A percentile compares a stretch with the other conserved stretches of the same genome.
Conservation (phyloP, 2,113 vertebrate genomes). For the Mixornis gularis region DNA sequence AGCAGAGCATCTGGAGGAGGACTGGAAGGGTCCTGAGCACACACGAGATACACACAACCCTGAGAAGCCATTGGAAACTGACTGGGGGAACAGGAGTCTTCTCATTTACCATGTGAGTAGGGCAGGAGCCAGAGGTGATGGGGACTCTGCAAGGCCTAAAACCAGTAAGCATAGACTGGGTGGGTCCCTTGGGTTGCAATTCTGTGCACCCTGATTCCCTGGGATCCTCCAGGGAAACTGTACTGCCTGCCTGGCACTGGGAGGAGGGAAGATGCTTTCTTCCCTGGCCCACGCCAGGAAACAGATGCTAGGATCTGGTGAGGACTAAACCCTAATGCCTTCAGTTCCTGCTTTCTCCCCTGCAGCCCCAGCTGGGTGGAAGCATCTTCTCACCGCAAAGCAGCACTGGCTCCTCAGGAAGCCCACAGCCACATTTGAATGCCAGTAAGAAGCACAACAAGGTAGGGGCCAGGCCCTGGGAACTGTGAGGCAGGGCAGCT, state of each 20-base stretch:
- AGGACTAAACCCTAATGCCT: not conserved
- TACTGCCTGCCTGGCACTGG: not conserved
- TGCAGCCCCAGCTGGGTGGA: conserved; percentile 43
- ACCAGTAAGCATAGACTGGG: not conserved
- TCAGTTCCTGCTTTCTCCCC: conserved; percentile 24
- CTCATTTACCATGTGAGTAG: conserved; percentile 41
- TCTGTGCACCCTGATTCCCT: not conserved
- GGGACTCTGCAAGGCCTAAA: not conserved
- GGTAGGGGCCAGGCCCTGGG: not conserved
- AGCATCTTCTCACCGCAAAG: not conserved
- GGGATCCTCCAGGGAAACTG: not conserved
- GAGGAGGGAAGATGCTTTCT: not conserved
- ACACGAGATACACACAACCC: not conserved
- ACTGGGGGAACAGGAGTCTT: conserved; percentile 1
- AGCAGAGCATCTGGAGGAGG: not conserved
- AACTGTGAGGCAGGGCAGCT: not conserved
- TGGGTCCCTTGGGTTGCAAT: not conserved
- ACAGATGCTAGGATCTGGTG: fast-evolving
- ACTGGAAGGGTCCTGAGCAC: not conserved
- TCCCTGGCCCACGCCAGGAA: fast-evolving
- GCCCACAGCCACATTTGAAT: not conserved
- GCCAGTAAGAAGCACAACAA: conserved; percentile 55
- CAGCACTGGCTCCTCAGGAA: not conserved
- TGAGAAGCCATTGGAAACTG: conserved; percentile 30
- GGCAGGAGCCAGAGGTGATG: not conserved